Conservation (phyloP, 2,888 invertebrate genomes). For the Lysandra bellargus region DNA sequence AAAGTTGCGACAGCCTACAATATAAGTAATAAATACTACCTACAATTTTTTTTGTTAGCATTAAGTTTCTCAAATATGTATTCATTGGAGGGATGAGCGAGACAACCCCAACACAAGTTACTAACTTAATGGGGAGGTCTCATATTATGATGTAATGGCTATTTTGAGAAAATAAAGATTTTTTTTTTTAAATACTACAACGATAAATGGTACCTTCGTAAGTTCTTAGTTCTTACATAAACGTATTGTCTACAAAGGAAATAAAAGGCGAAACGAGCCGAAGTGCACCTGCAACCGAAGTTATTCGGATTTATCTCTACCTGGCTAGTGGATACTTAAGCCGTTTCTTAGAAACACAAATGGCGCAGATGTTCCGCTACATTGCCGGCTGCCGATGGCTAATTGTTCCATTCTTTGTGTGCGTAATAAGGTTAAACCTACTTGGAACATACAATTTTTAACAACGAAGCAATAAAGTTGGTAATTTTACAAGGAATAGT, state of each 20-base stretch:
- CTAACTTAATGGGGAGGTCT: too few relatives aligned
- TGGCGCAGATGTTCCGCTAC: constrained; percentile 25
- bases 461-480: neutral
- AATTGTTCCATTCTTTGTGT: constrained; percentile 11
- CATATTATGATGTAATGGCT: too few relatives aligned
- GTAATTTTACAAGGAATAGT: neutral
- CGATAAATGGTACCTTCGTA: neutral
- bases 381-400: constrained; percentile 6
- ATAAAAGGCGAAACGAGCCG: constrained; percentile 13
- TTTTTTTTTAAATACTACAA: neutral
- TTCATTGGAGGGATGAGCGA: too few relatives aligned
- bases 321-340: constrained; percentile 18
- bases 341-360: constrained; percentile 27
- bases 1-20: neutral
- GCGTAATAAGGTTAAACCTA: neutral
- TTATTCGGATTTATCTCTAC: constrained; percentile 17
- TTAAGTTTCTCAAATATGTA: too few relatives aligned
- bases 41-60: too few relatives aligned
- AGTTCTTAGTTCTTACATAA: constrained; percentile 15
- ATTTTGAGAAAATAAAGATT: too few relatives aligned
- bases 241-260: neutral
- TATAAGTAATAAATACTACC: too few relatives aligned
- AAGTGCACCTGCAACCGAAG: constrained; percentile 24
- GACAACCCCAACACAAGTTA: too few relatives aligned
- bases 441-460: neutral